Evolutionary conservation across 2,113 vertebrate genomes (phyloP).

Genomic region (Corythaeola cristata): DNA sequence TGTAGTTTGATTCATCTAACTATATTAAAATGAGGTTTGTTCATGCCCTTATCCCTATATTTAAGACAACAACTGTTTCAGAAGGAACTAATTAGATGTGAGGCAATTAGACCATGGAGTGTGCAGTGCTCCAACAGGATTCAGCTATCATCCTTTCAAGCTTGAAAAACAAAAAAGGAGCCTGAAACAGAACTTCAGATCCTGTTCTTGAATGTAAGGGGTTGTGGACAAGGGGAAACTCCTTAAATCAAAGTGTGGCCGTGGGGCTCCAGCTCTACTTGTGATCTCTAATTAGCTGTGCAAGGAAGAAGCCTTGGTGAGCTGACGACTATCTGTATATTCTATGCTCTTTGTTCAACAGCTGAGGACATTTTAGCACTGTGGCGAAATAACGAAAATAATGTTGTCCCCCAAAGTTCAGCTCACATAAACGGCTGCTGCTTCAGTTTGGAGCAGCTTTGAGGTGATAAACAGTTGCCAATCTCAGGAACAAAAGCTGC

Average conservation of each 20-base stretch:
- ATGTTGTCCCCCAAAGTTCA: no score
- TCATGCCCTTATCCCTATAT: not conserved
- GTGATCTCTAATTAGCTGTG: not conserved
- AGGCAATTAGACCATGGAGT: not conserved
- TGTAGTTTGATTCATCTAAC: not conserved
- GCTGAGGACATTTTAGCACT: not conserved
- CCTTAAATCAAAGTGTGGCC: not conserved
- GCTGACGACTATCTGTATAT: rapidly evolving
- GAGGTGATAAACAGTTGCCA: no score
- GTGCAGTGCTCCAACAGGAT: not conserved
- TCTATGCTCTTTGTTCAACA: not conserved
- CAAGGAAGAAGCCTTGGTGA: not conserved
- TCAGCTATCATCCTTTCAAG: not conserved
- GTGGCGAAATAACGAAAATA: no score
- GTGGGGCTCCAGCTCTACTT: not conserved
- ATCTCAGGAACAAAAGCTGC: no score
- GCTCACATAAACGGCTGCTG: no score
- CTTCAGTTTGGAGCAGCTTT: no score
- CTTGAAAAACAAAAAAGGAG: not conserved
- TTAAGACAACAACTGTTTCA: not conserved
- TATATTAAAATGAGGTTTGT: not conserved
- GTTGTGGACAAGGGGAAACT: not conserved
- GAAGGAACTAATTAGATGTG: not conserved
- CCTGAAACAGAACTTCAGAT: not conserved
- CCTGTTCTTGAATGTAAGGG: not conserved